phyloP scores from a whole-genome alignment of 1,140 invertebrate species.

The Ceratina australensis region DNA sequence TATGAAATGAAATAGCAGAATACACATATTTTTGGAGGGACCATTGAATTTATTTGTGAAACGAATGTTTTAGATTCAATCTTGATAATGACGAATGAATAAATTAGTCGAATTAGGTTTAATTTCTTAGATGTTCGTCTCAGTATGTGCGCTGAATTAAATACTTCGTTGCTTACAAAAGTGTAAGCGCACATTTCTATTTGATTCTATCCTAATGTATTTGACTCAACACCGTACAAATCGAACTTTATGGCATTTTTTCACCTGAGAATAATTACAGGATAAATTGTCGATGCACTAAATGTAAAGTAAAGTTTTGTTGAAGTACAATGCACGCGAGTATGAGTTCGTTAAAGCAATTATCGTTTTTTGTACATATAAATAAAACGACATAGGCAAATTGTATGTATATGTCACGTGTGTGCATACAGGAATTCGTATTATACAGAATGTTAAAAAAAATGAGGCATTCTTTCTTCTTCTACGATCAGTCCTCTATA shows the following conservation, averaged over 20 bases:
- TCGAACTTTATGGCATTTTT: slow-evolving; percentile 48
- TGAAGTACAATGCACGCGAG: slow-evolving; percentile 23
- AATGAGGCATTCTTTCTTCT: too few species aligned
- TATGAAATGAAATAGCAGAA: too few species aligned
- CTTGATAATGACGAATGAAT: too few species aligned
- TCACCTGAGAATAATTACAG: slow-evolving; percentile 45
- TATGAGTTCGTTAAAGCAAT: slow-evolving; percentile 17
- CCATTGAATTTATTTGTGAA: background rate
- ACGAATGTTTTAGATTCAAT: background rate
- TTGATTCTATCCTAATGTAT: slow-evolving; percentile 30
- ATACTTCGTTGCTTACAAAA: slow-evolving; percentile 18
- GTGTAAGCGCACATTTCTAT: background rate
- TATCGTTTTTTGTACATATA: slow-evolving; percentile 22
- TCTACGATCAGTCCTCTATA: too few species aligned
- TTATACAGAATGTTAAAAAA: background rate
- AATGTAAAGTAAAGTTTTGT: slow-evolving; percentile 21
- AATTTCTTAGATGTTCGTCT: background rate
- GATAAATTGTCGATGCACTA: slow-evolving; percentile 36
- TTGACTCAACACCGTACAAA: slow-evolving; percentile 25
- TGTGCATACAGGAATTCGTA: slow-evolving; percentile 10
- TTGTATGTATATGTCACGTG: slow-evolving; percentile 30
- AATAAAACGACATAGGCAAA: slow-evolving; percentile 35
- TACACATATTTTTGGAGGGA: too few species aligned
- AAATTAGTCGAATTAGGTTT: slow-evolving; percentile 6
- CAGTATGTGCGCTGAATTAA: background rate